These are phyloP conservation scores for Enteromius fasciolatus DNA, from an alignment of 2,797 vertebrate genomes.

Conservation along the genomic window DNA sequence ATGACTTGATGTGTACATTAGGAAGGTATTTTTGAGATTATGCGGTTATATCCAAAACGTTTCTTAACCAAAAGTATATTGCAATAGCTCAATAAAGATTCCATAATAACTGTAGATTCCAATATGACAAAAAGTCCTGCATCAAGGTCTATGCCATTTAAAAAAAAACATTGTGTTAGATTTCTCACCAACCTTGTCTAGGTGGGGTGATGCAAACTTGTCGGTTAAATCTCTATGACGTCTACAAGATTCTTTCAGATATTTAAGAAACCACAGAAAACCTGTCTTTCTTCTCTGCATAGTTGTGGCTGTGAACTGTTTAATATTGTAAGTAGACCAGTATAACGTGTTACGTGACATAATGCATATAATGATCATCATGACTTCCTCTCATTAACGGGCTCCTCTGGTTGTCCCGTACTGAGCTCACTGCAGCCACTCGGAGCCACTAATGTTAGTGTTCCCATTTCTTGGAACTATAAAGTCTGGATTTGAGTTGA, in stretches of 20 bases:
- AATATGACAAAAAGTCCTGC: slow-evolving; percentile 8
- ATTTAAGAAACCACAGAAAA: background rate
- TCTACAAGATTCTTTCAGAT: slow-evolving; percentile 8
- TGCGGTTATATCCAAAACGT: too few species aligned
- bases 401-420: background rate
- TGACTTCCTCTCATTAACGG: slow-evolving; percentile 5
- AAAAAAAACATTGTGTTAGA: slow-evolving; percentile 23
- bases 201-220: slow-evolving; percentile 28
- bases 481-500: slow-evolving; percentile 17
- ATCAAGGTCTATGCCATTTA: slow-evolving; percentile 35
- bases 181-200: slow-evolving; percentile 9
- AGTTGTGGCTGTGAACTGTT: background rate
- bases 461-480: background rate
- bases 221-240: background rate
- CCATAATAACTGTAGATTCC: background rate
- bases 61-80: background rate
- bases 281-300: background rate
- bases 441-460: slow-evolving; percentile 46
- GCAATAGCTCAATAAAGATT: background rate
- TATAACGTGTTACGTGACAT: slow-evolving; percentile 32
- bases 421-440: slow-evolving; percentile 1
- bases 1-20: background rate
- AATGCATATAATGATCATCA: slow-evolving; percentile 24
- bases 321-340: slow-evolving; percentile 1
- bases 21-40: background rate